Evolutionary conservation across 2,888 invertebrate genomes (phyloP).

Genomic region (Entomobrya proxima): DNA sequence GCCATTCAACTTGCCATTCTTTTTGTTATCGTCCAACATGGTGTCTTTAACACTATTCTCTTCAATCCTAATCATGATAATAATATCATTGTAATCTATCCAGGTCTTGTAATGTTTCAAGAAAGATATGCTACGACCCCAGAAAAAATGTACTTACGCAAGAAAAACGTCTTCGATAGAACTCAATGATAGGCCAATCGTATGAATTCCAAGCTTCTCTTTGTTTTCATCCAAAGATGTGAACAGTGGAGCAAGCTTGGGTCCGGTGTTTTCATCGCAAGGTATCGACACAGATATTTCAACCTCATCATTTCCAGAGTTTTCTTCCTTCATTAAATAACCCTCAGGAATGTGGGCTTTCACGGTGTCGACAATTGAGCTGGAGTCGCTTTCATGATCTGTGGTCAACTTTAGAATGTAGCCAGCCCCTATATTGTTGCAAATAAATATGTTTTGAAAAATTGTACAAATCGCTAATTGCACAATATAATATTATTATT

Average conservation of each 20-base stretch:
- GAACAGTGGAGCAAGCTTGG: conserved; percentile 82
- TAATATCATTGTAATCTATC: background rate
- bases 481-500: background rate
- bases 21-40: background rate
- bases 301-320: background rate
- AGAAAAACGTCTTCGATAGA: conserved; percentile 96
- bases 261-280: conserved; percentile 79
- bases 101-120: no score
- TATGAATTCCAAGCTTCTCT: conserved; percentile 84
- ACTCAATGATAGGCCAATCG: conserved; percentile 90
- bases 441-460: background rate
- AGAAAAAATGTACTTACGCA: conserved; percentile 83
- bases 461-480: conserved; percentile 76
- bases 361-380: conserved; percentile 77
- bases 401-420: conserved; percentile 84
- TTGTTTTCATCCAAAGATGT: conserved; percentile 81
- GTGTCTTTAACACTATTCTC: conserved; percentile 26
- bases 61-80: conserved; percentile 20
- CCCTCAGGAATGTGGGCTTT: conserved; percentile 78
- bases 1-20: background rate
- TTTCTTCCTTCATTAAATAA: conserved; percentile 38
- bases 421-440: conserved; percentile 81
- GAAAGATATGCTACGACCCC: no score
- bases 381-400: background rate
- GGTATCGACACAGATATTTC: conserved; percentile 73